phyloP scores from a whole-genome alignment of 2,888 invertebrate species.

The Kryphioiulus occultus region DNA sequence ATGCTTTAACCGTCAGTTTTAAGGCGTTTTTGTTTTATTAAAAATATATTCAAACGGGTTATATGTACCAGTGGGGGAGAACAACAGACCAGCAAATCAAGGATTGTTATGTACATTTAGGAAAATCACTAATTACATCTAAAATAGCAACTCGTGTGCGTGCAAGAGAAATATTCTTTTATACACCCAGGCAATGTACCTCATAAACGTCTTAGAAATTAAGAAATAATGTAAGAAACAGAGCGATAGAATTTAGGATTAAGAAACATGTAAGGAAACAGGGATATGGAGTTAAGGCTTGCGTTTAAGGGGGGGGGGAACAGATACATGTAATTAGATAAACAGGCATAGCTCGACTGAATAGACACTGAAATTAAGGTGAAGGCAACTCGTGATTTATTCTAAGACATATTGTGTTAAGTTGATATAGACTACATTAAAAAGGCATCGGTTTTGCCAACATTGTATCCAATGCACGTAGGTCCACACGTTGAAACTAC shows the following conservation, averaged over 20 bases:
- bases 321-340: background rate
- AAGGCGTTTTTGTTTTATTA: background rate
- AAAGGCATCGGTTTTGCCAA: slow-evolving; percentile 30
- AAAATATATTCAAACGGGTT: background rate
- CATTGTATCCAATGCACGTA: background rate
- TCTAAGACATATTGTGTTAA: background rate
- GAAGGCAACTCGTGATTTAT: slow-evolving; percentile 14
- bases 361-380: background rate
- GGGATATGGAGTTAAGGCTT: background rate
- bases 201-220: background rate
- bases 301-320: background rate
- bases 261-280: background rate
- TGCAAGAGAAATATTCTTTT: background rate
- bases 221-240: no score
- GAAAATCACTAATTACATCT: background rate
- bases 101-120: background rate
- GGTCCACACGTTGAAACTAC: background rate
- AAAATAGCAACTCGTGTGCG: background rate
- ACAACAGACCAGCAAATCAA: background rate
- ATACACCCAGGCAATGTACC: background rate
- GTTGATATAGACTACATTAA: background rate
- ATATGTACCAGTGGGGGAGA: background rate
- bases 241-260: no score
- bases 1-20: background rate
- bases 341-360: background rate